A percentile compares a stretch with the other conserved stretches of the same genome.
These are phyloP conservation scores for Serripes groenlandicus DNA, from an alignment of 2,888 invertebrate species.

Conservation along the genomic window DNA sequence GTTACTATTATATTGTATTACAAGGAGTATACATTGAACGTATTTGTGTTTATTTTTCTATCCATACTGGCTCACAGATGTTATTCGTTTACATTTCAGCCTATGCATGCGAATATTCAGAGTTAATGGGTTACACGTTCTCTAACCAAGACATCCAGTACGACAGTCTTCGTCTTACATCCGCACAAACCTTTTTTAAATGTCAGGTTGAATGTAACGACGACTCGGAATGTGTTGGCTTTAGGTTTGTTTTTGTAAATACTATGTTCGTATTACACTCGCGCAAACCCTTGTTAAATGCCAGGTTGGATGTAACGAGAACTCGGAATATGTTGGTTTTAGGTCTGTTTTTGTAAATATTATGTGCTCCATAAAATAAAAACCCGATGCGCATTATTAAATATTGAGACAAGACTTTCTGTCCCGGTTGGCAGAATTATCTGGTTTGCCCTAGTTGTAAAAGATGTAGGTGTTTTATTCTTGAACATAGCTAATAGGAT, in stretches of 20 bases:
- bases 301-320: slow-evolving; percentile 32
- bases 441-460: too few relatives aligned
- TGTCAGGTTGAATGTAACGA: slow-evolving; percentile 49
- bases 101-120: slow-evolving; percentile 16
- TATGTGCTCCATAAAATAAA: too few relatives aligned
- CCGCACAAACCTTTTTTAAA: slow-evolving; percentile 5
- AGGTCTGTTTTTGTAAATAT: slow-evolving; percentile 36
- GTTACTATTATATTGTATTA: too few relatives aligned
- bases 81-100: too few relatives aligned
- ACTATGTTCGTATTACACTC: slow-evolving; percentile 7
- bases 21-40: too few relatives aligned
- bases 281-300: slow-evolving; percentile 30
- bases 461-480: too few relatives aligned
- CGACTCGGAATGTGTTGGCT: slow-evolving; percentile 32
- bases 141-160: slow-evolving; percentile 34
- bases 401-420: too few relatives aligned
- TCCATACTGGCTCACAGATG: too few relatives aligned
- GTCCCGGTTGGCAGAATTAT: too few relatives aligned
- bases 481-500: too few relatives aligned
- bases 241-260: slow-evolving; percentile 49
- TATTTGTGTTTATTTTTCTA: neutral
- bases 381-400: too few relatives aligned
- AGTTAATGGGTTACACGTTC: slow-evolving; percentile 24
- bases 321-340: slow-evolving; percentile 38
- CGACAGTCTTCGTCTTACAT: slow-evolving; percentile 7